These are phyloP conservation scores for Aporophyla nigra DNA, from an alignment of 2,888 invertebrate species.

Conservation along the genomic window DNA sequence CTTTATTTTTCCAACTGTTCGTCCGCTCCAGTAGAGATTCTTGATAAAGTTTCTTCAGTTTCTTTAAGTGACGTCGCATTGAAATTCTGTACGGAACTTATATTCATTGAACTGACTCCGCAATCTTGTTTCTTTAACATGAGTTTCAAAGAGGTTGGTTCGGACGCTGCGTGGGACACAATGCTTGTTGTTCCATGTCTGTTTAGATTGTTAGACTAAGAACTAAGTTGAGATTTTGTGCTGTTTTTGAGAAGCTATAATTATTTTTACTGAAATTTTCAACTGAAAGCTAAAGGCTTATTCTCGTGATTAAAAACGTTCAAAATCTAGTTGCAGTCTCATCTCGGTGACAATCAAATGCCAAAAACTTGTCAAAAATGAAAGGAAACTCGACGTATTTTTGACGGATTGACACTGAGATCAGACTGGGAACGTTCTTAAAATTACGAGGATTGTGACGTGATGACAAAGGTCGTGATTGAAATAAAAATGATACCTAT, in stretches of 20 bases:
- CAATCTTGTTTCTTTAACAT: conserved; percentile 64
- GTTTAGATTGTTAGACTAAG: conserved; percentile 8
- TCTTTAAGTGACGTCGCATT: conserved; percentile 65
- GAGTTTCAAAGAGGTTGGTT: conserved; percentile 55
- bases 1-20: conserved; percentile 49
- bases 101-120: conserved; percentile 64
- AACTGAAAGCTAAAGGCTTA: neutral
- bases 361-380: too few relatives aligned
- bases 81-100: conserved; percentile 64
- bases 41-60: conserved; percentile 65
- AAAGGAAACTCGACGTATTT: too few relatives aligned
- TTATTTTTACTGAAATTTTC: too few relatives aligned
- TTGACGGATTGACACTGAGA: too few relatives aligned
- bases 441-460: too few relatives aligned
- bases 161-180: conserved; percentile 24
- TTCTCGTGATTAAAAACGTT: too few relatives aligned
- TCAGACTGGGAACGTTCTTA: too few relatives aligned
- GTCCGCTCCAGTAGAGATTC: conserved; percentile 53
- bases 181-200: conserved; percentile 26
- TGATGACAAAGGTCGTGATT: neutral
- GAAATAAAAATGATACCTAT: neutral
- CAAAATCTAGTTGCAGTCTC: too few relatives aligned
- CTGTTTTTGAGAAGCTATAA: neutral
- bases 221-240: neutral
- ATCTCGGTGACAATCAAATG: too few relatives aligned